phyloP scores from a whole-genome alignment of 2,113 vertebrate genomes.

The Leptodactylus fuscus region DNA sequence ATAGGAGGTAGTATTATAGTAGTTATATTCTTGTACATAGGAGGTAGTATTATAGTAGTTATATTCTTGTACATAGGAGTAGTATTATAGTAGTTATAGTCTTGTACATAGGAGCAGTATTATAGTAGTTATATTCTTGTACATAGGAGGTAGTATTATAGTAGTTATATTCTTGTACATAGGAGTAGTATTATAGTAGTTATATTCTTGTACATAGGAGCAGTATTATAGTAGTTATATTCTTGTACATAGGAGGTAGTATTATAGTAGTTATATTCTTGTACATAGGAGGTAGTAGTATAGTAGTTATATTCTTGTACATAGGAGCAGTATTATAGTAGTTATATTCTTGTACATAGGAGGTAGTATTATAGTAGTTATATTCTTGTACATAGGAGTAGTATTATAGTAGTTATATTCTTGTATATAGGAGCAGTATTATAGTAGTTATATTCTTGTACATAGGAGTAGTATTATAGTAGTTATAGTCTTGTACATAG shows the following conservation, averaged over 20 bases:
- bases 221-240: constrained; percentile 9
- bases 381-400: constrained; percentile 5
- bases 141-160: not conserved
- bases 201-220: not conserved
- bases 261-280: not conserved
- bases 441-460: constrained; percentile 10
- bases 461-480: constrained; percentile 6
- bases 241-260: not conserved
- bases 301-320: not conserved
- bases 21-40: no score
- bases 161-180: not conserved
- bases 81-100: no score
- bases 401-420: constrained; percentile 12
- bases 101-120: no score
- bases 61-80: no score
- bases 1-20: no score
- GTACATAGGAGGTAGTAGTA: not conserved
- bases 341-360: constrained; percentile 15
- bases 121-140: no score
- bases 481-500: constrained; percentile 22
- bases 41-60: no score
- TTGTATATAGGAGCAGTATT: not conserved
- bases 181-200: not conserved
- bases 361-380: constrained; percentile 13
- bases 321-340: constrained; percentile 14